Base-by-base conservation (phyloP, 2,888 invertebrate genomes). In the Frankliniella fusca region DNA sequence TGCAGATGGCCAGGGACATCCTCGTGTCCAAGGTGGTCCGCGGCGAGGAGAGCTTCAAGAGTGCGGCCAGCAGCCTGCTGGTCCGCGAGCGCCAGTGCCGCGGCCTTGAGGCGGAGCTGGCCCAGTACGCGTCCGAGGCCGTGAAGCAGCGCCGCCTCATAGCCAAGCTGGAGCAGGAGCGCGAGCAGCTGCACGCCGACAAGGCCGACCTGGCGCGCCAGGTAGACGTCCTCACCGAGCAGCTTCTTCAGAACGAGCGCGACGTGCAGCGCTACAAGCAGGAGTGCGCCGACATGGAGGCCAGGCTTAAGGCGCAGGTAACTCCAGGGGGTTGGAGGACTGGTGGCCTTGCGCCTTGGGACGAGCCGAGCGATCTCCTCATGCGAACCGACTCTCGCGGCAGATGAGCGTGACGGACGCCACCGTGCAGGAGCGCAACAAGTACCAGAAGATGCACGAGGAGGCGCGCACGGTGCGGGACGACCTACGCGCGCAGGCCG, bases 141-240 rank as follows among this genome's bases (percentile, higher is more conserved):
- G 27, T 76, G 11, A 76, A 76, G 27, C 70, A 76, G 70, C 70
- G 70, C 27, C 70, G 70, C 27, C 70, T 76, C 70, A 76, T 76
- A 3, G 70, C 27, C 27, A 27, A 76, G 70, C 70, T 76, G 70
- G 70, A 76, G 70, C 70, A 76, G 70, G 70, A 76, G 70, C 70
- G 70, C 70, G 70, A 76, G 70, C 70, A 12, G 70, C 70, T 76
- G 70, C 70, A 76, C 70, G 70, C 70, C 70, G 70, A 76, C 27
- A 76, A 27, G 70, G 70, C 27, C 70, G 27, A 76, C 23, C 70
- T 76, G 23, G 27, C 9, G 27, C 23, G 27, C 23, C 70, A 76
- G 70, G 70, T 23, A 11, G 70, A 76, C 27, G 12, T 76, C 27
- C 70, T 76, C 23, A 9, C 70, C 70, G 70, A 76, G 27, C n/a